Conservation (phyloP, 2,888 invertebrate genomes). For the Candidula unifasciata region DNA sequence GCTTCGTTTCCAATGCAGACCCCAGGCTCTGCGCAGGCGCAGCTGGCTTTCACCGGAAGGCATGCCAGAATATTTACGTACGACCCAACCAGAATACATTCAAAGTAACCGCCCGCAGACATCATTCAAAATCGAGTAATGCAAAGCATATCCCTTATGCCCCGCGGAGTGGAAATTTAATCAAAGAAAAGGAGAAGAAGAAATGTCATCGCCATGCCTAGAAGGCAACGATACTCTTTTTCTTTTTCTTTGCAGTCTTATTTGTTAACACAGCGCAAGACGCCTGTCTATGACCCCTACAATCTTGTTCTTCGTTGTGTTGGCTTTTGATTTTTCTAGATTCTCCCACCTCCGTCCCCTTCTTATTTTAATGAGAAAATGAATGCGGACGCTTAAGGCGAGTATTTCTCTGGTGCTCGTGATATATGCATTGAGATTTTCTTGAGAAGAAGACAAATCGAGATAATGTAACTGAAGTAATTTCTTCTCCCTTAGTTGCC, state of each 20-base stretch:
- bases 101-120: conserved; percentile 46
- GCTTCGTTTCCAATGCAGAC: conserved; percentile 44
- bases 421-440: conserved; percentile 4
- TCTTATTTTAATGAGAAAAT: background rate
- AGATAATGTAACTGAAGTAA: background rate
- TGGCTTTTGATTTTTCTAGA: conserved; percentile 5
- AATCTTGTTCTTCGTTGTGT: background rate
- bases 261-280: conserved; percentile 18
- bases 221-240: conserved; percentile 4
- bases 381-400: background rate
- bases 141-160: conserved; percentile 34
- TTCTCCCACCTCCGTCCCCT: background rate
- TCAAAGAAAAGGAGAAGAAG: conserved; percentile 36
- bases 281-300: background rate
- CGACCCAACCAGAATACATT: conserved; percentile 33
- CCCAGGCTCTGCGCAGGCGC: conserved; percentile 46
- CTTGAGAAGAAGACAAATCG: background rate
- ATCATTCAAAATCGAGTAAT: conserved; percentile 45
- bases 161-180: conserved; percentile 44
- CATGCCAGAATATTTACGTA: conserved; percentile 51
- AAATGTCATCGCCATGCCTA: conserved; percentile 38
- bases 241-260: conserved; percentile 18
- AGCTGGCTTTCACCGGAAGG: conserved; percentile 33
- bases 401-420: background rate
- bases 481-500: too few relatives aligned